Percentiles rank a stretch among this genome's conserved stretches.
phyloP scores from a whole-genome alignment of 2,888 invertebrate species.

The Choristoneura rosaceana region DNA sequence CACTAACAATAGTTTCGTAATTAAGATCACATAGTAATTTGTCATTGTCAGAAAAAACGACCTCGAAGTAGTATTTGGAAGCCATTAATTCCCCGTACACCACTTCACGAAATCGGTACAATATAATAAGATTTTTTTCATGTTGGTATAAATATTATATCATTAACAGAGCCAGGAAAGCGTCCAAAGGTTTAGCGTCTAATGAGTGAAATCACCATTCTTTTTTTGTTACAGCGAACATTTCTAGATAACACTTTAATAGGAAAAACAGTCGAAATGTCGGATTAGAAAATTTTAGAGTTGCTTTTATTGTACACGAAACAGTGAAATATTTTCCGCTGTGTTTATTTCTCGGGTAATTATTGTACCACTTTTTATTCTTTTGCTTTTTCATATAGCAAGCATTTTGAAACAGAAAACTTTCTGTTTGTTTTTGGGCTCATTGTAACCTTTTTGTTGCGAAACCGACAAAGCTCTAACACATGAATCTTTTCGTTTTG shows the following conservation, averaged over 20 bases:
- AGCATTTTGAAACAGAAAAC: conserved; percentile 37
- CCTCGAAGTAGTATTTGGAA: conserved; percentile 29
- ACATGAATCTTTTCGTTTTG: conserved; percentile 33
- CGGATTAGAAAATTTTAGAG: conserved; percentile 1
- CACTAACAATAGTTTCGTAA: conserved; percentile 28
- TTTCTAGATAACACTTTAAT: background rate
- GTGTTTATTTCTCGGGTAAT: conserved; percentile 26
- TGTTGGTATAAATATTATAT: conserved; percentile 8
- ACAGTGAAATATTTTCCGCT: conserved; percentile 19
- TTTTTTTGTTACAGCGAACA: background rate
- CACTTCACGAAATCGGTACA: conserved; percentile 33
- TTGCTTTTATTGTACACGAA: conserved; percentile 14
- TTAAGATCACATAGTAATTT: conserved; percentile 39
- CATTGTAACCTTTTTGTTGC: conserved; percentile 34
- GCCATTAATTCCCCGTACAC: conserved; percentile 31
- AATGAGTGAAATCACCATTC: background rate
- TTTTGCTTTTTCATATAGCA: conserved; percentile 32
- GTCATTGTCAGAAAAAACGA: conserved; percentile 36
- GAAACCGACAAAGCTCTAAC: conserved; percentile 16
- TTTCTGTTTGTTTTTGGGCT: conserved; percentile 36
- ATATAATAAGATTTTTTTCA: conserved; percentile 24
- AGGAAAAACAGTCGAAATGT: background rate
- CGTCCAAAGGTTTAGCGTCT: background rate
- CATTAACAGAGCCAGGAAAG: background rate
- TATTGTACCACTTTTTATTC: conserved; percentile 36